Conservation (phyloP, 92 coral and sea anemone species). For the Siderastrea siderea region DNA sequence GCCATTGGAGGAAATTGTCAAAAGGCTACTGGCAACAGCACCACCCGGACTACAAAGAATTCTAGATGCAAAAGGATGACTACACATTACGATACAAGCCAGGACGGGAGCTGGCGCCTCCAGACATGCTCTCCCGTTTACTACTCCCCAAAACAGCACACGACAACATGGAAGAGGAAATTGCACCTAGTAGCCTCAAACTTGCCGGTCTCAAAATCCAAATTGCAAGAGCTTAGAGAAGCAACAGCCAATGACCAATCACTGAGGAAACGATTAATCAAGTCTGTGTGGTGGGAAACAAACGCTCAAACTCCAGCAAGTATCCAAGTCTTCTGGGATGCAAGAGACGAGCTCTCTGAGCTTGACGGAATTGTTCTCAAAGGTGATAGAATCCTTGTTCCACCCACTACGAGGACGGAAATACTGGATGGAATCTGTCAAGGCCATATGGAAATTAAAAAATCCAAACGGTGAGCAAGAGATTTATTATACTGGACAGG, state of each 20-base stretch:
- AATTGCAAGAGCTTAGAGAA: background rate
- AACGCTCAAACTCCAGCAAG: background rate
- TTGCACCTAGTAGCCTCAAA: slow-evolving; percentile 7
- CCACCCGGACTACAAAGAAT: slow-evolving; percentile 44
- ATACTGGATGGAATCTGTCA: slow-evolving; percentile 2
- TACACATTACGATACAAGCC: slow-evolving; percentile 8
- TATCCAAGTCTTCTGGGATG: slow-evolving; percentile 9
- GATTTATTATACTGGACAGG: slow-evolving; percentile 26
- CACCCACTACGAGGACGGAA: background rate
- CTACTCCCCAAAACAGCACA: background rate
- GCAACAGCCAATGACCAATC: slow-evolving; percentile 7
- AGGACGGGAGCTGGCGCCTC: slow-evolving; percentile 21
- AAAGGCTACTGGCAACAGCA: slow-evolving; percentile 18
- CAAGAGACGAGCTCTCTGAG: slow-evolving; percentile 20
- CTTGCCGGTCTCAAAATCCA: slow-evolving; percentile 22
- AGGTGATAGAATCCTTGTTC: slow-evolving; percentile 7
- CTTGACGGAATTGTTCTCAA: background rate
- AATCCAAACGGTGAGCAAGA: slow-evolving; percentile 43
- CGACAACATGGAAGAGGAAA: slow-evolving; percentile 24
- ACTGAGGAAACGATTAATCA: background rate
- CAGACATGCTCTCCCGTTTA: slow-evolving; percentile 17
- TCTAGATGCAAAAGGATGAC: slow-evolving; percentile 30
- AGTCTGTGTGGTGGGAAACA: slow-evolving; percentile 6
- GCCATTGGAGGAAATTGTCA: slow-evolving; percentile 21
- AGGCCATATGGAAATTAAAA: slow-evolving; percentile 28